Evolutionary conservation across 1,140 invertebrate species (phyloP).

Genomic region (Oreohelix idahoensis): DNA sequence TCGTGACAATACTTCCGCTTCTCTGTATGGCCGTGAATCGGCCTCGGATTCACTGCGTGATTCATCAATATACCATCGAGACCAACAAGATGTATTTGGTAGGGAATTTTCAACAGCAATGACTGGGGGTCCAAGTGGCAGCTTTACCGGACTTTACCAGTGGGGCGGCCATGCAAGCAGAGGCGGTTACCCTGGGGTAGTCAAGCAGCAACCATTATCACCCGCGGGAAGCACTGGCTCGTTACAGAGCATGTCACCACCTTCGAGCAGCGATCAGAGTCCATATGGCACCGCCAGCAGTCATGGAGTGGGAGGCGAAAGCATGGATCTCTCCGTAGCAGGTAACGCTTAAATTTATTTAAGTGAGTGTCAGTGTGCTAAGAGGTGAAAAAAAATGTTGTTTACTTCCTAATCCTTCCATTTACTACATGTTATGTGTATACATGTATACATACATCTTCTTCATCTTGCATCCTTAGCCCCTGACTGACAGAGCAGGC

Average conservation of each 20-base stretch:
- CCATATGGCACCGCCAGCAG: constrained; percentile 51
- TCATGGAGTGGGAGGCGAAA: constrained; percentile 47
- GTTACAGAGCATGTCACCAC: constrained; percentile 68
- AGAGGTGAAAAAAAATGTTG: no score
- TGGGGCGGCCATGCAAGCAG: constrained; percentile 33
- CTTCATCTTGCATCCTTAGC: no score
- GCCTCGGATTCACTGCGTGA: not conserved
- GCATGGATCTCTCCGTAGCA: constrained; percentile 67
- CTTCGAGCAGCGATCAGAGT: constrained; percentile 60
- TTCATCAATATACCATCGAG: constrained; percentile 1
- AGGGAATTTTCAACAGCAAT: constrained; percentile 17
- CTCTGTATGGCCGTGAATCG: not conserved
- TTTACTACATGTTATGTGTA: no score
- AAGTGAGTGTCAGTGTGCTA: no score
- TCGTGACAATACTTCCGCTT: not conserved
- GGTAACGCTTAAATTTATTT: no score
- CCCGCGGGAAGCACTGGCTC: constrained; percentile 71
- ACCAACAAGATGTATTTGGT: constrained; percentile 1
- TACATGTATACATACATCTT: no score
- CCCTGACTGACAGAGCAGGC: no score
- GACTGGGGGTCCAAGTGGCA: not conserved
- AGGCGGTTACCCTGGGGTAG: constrained; percentile 5
- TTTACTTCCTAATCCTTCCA: no score
- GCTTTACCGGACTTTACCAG: constrained; percentile 5
- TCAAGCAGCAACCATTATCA: constrained; percentile 69